Conservation (phyloP, 2,888 invertebrate genomes). For the Melinopterus prodromus region DNA sequence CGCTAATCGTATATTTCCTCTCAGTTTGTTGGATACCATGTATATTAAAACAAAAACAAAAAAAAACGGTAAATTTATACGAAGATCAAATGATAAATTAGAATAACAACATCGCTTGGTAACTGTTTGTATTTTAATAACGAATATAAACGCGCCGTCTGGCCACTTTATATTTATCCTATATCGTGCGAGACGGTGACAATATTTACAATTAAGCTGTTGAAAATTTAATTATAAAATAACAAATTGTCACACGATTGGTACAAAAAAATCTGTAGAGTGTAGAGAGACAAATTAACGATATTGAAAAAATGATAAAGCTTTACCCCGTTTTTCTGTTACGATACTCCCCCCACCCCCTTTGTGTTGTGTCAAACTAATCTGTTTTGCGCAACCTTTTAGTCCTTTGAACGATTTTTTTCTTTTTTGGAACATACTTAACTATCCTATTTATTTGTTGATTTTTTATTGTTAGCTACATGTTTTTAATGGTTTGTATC, state of each 20-base stretch:
- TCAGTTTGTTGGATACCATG: background rate
- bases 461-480: slow-evolving; percentile 4
- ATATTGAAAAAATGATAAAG: background rate
- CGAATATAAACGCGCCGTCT: background rate
- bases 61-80: background rate
- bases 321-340: background rate
- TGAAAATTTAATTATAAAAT: background rate
- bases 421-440: background rate
- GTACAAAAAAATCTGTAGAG: background rate
- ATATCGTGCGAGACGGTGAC: background rate
- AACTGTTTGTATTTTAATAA: background rate
- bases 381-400: background rate
- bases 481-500: slow-evolving; percentile 4
- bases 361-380: background rate
- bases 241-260: background rate
- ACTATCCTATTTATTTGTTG: slow-evolving; percentile 4
- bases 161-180: background rate
- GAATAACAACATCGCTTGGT: background rate
- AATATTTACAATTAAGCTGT: background rate
- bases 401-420: background rate
- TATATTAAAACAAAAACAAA: background rate
- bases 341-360: background rate
- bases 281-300: background rate
- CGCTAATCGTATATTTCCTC: background rate
- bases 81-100: background rate